Evolutionary conservation across 2,797 vertebrate species (phyloP).

Genomic region (Protonibea diacanthus): DNA sequence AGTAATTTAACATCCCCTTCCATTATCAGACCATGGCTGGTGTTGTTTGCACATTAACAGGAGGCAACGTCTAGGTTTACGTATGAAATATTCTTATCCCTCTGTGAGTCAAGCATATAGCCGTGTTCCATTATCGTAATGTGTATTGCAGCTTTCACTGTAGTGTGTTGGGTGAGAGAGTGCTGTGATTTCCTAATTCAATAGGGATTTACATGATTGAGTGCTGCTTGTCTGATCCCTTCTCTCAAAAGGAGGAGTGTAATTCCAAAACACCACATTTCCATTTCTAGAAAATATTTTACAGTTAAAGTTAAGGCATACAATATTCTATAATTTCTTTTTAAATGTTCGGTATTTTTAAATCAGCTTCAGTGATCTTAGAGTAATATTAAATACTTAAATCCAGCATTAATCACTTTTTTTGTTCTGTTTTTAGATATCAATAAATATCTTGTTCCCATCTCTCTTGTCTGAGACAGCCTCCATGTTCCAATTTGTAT

Average conservation of each 20-base stretch:
- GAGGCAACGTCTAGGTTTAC: slow-evolving; percentile 65
- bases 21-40: slow-evolving; percentile 76
- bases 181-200: slow-evolving; percentile 72
- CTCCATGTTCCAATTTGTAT: slow-evolving; percentile 1
- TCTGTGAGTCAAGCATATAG: slow-evolving; percentile 66
- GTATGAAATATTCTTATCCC: slow-evolving; percentile 71
- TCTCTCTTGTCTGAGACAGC: not conserved
- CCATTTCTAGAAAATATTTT: not conserved
- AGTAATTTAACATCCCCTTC: slow-evolving; percentile 80
- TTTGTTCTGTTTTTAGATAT: not conserved
- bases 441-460: not conserved
- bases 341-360: not conserved
- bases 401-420: not conserved
- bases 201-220: slow-evolving; percentile 71
- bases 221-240: slow-evolving; percentile 62
- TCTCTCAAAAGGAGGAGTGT: slow-evolving; percentile 48
- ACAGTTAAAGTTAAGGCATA: not conserved
- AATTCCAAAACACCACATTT: slow-evolving; percentile 56
- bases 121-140: slow-evolving; percentile 72
- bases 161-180: slow-evolving; percentile 56
- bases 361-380: not conserved
- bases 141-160: slow-evolving; percentile 62
- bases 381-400: not conserved
- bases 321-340: not conserved
- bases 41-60: slow-evolving; percentile 82